phyloP scores from a whole-genome alignment of 2,113 vertebrate genomes.

The Tamias sibiricus region DNA sequence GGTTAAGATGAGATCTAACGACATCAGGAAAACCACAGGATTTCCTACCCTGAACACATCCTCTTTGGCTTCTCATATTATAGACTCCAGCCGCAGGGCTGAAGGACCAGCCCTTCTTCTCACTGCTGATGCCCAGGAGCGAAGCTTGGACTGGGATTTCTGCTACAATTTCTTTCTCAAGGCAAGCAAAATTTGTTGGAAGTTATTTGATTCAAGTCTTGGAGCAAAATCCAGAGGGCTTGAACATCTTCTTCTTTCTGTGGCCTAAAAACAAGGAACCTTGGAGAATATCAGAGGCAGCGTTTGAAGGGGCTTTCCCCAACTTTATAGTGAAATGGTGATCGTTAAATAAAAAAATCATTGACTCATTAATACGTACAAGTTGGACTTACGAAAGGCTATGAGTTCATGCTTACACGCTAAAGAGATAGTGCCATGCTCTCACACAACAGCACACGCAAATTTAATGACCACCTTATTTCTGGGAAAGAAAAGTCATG shows the following conservation, averaged over 20 bases:
- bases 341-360: not conserved
- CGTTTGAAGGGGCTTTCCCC: not conserved
- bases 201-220: not conserved
- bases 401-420: not conserved
- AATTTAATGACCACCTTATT: not conserved
- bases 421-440: not conserved
- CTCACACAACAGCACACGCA: not conserved
- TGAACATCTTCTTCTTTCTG: not conserved
- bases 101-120: not conserved
- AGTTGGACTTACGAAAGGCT: not conserved
- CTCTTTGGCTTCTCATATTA: not conserved
- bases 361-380: not conserved
- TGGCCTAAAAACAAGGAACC: not conserved
- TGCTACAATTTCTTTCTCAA: not conserved
- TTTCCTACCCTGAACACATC: not conserved
- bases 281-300: not conserved
- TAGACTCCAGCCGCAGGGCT: not conserved
- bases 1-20: not conserved
- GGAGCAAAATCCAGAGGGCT: not conserved
- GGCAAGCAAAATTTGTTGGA: not conserved
- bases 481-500: not conserved
- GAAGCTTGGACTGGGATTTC: not conserved
- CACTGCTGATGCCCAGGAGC: too few relatives aligned
- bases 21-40: not conserved
- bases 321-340: not conserved